Percentiles rank a stretch among this genome's conserved stretches.
These are phyloP conservation scores for Laticauda colubrina DNA, from an alignment of 2,113 vertebrate genomes.

Conservation along the genomic window DNA sequence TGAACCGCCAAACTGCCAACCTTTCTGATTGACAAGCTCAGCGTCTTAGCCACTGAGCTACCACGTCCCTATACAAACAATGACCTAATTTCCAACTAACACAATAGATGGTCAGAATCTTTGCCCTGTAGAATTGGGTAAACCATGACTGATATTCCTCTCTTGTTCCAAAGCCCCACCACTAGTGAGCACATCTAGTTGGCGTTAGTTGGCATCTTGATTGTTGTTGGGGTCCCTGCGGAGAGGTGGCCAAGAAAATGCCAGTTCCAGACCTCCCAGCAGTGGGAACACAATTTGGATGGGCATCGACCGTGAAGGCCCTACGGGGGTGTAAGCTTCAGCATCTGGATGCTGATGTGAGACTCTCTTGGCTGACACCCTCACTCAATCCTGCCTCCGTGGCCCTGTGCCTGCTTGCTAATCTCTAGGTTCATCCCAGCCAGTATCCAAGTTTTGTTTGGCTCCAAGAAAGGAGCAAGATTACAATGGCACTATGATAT, in stretches of 20 bases:
- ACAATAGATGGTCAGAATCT: neutral
- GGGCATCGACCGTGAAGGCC: neutral
- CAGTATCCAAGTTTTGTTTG: neutral
- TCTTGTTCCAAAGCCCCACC: neutral
- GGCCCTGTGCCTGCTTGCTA: neutral
- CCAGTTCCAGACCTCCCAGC: neutral
- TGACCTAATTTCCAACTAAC: neutral
- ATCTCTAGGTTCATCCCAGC: neutral
- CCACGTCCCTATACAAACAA: too few species aligned
- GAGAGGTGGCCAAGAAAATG: neutral
- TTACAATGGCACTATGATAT: neutral
- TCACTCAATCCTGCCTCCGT: neutral
- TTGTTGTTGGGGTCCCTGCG: neutral
- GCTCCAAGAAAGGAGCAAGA: slow-evolving; percentile 3
- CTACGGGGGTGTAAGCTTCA: neutral
- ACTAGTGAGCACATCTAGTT: neutral
- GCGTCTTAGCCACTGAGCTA: too few species aligned
- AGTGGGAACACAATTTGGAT: neutral
- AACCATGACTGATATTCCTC: neutral
- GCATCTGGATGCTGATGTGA: neutral
- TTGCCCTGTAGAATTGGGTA: neutral
- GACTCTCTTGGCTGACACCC: neutral
- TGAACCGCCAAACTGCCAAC: too few species aligned
- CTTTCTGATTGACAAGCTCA: too few species aligned
- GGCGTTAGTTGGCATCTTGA: neutral